Base-by-base conservation (phyloP, 1,140 invertebrate species). In the Zaprionus vittiger region DNA sequence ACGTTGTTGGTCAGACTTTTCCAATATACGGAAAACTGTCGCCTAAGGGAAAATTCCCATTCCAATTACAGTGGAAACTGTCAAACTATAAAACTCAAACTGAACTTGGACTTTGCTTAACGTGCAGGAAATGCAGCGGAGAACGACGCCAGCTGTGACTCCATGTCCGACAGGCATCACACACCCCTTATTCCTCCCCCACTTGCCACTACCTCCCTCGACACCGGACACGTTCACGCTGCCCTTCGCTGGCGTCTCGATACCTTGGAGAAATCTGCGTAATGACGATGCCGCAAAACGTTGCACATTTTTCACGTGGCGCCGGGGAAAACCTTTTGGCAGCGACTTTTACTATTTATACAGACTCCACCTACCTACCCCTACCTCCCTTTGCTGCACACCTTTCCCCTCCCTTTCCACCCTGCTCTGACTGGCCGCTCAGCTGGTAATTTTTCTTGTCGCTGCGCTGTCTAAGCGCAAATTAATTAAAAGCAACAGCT, bases 401-500 rank as follows among this genome's bases (percentile, higher is more conserved):
- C 41, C 4, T 6, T 15, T 7, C 28, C 5, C 2, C 38, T 2
- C 15, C 2, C 38, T 41, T 5, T 41, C 0, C 15, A 2, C 0
- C 5, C 2, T n/a, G 15, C 37, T 11, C n/a, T 15, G 5, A n/a
- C n/a, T 44, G n/a, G 24, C 17, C 14, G 26, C 55, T 63, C 22
- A 34, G 65, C 24, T 60, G 63, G 65, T 62, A 47, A 84, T 84
- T 89, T 89, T 60, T 89, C 84, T 76, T 71, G 44, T 47, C 34
- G 22, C 56, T 64, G 59, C 67, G 41, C 63, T 66, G 64, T 77
- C 83, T 71, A 78, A 80, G 66, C 73, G 57, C 54, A 59, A 81
- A 89, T 89, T 81, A 87, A 89, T 89, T 87, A 87, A 87, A 84
- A 81, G 71, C 74, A 78, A 73, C 73, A 83, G 73, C 73, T 77